Percentiles rank a stretch among this genome's conserved stretches.
Evolutionary conservation across 2,888 invertebrate species (phyloP).

Genomic region (Diabrotica balteata): DNA sequence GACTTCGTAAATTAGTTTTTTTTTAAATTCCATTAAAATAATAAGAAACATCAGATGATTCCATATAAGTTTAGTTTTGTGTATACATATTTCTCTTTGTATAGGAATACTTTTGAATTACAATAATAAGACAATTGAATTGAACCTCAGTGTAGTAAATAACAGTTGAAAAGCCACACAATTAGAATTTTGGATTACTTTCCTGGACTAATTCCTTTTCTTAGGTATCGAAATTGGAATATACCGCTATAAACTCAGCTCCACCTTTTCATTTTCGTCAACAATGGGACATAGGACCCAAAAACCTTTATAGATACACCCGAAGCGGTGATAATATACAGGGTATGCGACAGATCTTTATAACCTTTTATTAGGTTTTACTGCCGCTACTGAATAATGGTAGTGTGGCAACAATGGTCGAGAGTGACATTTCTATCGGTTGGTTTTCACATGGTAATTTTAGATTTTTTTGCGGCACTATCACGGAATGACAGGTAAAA

Average conservation of each 20-base stretch:
- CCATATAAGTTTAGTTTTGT: too few relatives aligned
- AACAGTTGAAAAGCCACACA: too few relatives aligned
- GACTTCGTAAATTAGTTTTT: too few relatives aligned
- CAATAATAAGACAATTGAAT: too few relatives aligned
- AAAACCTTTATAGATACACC: conserved; percentile 17
- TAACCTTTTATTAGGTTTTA: conserved; percentile 15
- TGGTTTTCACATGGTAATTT: conserved; percentile 34
- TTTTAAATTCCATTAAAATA: too few relatives aligned
- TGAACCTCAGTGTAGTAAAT: too few relatives aligned
- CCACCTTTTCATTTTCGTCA: conserved; percentile 29
- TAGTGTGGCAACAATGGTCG: conserved; percentile 20
- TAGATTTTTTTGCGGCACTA: conserved; percentile 20
- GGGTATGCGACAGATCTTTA: conserved; percentile 21
- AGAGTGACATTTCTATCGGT: conserved; percentile 35
- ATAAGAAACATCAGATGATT: too few relatives aligned
- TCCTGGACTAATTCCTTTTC: too few relatives aligned
- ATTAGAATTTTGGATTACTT: too few relatives aligned
- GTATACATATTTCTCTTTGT: too few relatives aligned
- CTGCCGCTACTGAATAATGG: conserved; percentile 23
- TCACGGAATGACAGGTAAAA: conserved; percentile 16
- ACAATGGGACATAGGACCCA: conserved; percentile 25
- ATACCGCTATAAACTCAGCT: conserved; percentile 13
- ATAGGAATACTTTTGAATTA: too few relatives aligned
- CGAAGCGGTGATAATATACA: conserved; percentile 21
- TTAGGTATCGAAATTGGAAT: neutral